Evolutionary conservation across 2,888 invertebrate genomes (phyloP), one percentile per base, ranked within the genome.

Genomic region (Stegophylla sp.): DNA sequence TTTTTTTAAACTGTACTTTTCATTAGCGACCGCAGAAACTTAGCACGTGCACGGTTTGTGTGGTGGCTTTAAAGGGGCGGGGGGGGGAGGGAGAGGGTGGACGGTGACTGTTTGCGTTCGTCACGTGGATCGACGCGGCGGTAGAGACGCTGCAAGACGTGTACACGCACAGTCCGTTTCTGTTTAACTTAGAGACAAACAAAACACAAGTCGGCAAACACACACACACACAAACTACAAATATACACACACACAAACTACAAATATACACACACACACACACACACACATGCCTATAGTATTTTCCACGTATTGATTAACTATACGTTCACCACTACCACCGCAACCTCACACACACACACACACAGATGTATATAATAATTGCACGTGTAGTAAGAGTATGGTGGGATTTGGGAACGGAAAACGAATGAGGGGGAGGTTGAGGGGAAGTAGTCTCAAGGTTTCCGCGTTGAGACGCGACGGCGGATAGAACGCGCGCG

Each of bases 251-350:
- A 45, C 1, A 56, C 34, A 7, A 3, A 34, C 7, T 34, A 7
- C 34, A 34, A 3, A 48, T 61, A 45, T 26, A 28, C 59, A 34
- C 12, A 59, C 43, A 45, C 1, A 56, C 34, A 53, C 72, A 72
- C 73, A 17, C 43, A 53, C 23, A 43, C 72, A 53, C 72, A 48
- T 15, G n/a, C 48, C 4, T 15, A 28, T 1, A 43, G 41, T 43
- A 28, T 43, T 77, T 59, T 15, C 17, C 45, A 53, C 28, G 34
- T 77, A 77, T 77, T 77, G 77, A 77, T 77, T 77, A 67, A 77
- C 77, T 53, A 66, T 53, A n/a, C n/a, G n/a, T n/a, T n/a, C 53
- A 23, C n/a, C 26, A 12, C 73, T 28, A n/a, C 45, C 34, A 1
- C 7, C 15, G 20, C 48, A 28, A 13, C 28, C 45, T 26, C 13